phyloP scores from a whole-genome alignment of 2,888 invertebrate species.

The Pristionchus mayeri region DNA sequence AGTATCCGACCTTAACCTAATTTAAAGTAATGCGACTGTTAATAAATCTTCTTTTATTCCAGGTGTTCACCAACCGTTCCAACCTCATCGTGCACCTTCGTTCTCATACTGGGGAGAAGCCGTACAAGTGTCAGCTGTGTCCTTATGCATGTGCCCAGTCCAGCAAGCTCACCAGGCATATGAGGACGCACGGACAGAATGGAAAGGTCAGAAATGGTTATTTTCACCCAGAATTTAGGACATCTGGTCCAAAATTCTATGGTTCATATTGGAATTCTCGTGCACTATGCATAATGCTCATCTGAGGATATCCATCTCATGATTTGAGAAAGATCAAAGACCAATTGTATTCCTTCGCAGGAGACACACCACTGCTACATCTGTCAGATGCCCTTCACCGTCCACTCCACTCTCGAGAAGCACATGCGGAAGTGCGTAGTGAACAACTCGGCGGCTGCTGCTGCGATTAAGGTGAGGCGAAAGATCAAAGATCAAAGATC shows the following conservation, averaged over 20 bases:
- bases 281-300: too few relatives aligned
- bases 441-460: constrained; percentile 81
- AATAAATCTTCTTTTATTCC: too few relatives aligned
- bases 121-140: constrained; percentile 94
- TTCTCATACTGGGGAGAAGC: constrained; percentile 94
- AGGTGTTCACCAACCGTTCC: constrained; percentile 80
- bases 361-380: constrained; percentile 98
- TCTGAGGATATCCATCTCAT: too few relatives aligned
- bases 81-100: constrained; percentile 92
- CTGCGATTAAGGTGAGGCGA: neutral
- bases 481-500: too few relatives aligned
- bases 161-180: constrained; percentile 97
- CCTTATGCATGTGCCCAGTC: constrained; percentile 99
- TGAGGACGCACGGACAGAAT: constrained; percentile 96
- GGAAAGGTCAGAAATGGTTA: constrained; percentile 76
- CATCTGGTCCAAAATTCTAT: too few relatives aligned
- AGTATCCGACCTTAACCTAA: too few relatives aligned
- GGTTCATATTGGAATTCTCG: too few relatives aligned
- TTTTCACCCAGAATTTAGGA: too few relatives aligned
- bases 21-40: too few relatives aligned
- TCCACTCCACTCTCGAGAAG: constrained; percentile 98
- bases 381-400: constrained; percentile 99
- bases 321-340: too few relatives aligned
- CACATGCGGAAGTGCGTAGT: constrained; percentile 99
- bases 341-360: constrained; percentile 79